Evolutionary conservation across 37 sponge, comb jelly and placozoan genomes (phyloP), one percentile per base, ranked within the genome.

Genomic region (Geodia barretti): DNA sequence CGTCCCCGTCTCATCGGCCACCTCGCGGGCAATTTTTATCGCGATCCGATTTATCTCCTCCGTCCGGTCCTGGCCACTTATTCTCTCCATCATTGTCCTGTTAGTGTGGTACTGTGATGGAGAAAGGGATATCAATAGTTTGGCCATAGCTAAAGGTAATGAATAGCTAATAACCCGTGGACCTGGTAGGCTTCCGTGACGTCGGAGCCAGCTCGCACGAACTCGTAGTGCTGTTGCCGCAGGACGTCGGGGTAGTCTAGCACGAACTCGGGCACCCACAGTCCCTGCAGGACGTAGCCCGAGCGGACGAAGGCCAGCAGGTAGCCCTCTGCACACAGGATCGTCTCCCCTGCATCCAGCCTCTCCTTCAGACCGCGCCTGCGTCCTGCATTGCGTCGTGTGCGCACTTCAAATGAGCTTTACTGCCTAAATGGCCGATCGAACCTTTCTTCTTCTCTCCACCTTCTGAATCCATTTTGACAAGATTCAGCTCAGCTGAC

Each of bases 271-370:
- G 90, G 85, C 1, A 79, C 80, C 63, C 68, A 89, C 3, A 70
- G 41, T 0, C 90, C 90, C 39, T 79, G 77, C 29, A 79, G 59
- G 21, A 89, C 47, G 76, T 84, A 89, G 14, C 90, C 90, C 61
- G 42, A 60, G 3, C 90, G 76, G 59, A 63, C 37, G 9, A 89
- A 62, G 19, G 84, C 79, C 0, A 83, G 62, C 62, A 89, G 76
- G 37, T 89, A 89, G 11, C 89, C 89, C 61, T 89, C 89, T 19
- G 89, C 89, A 75, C 83, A 83, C n/a, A 89, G 72, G 38, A 83
- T 42, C 36, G 30, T 63, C 70, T 89, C 84, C 4, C 84, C 84
- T 41, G 75, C 75, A 24, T 39, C 73, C 38, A 89, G 41, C 75
- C 89, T 32, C 39, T 75, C 83, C 34, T 65, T 33, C 17, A 83